phyloP scores from a whole-genome alignment of 2,797 vertebrate genomes.

The Trichosurus vulpecula region DNA sequence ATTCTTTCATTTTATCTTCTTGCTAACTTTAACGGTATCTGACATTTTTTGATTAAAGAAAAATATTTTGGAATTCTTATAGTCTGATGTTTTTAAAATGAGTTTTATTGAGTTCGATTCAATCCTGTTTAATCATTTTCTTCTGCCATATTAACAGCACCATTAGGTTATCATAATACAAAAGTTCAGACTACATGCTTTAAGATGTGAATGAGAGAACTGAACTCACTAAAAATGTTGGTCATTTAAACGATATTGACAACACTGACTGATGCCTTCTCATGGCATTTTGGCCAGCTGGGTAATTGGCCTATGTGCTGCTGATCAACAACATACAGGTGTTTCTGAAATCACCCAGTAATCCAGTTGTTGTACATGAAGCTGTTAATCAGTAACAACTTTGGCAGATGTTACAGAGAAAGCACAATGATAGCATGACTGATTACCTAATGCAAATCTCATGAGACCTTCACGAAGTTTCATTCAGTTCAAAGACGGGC shows the following conservation, averaged over 20 bases:
- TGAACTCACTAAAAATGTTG: too few species aligned
- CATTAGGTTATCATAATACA: background rate
- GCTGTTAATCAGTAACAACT: constrained; percentile 33
- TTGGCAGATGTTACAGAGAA: constrained; percentile 41
- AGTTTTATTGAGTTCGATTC: background rate
- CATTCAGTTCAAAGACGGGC: accelerated
- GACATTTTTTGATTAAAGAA: background rate
- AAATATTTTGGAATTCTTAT: background rate
- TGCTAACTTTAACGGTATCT: background rate
- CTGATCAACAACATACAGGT: accelerated
- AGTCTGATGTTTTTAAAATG: background rate
- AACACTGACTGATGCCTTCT: accelerated
- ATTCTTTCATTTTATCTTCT: background rate
- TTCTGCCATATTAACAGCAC: background rate
- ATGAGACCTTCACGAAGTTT: background rate
- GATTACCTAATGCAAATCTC: background rate
- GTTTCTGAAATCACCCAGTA: background rate
- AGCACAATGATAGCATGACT: constrained; percentile 6
- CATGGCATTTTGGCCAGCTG: too few species aligned
- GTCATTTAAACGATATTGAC: background rate
- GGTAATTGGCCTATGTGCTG: accelerated
- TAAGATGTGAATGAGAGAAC: background rate
- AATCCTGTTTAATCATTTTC: background rate
- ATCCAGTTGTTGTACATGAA: constrained; percentile 8
- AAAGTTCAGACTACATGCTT: background rate